Conservation (phyloP, 2,888 invertebrate species). For the Drosophila tanythrix region DNA sequence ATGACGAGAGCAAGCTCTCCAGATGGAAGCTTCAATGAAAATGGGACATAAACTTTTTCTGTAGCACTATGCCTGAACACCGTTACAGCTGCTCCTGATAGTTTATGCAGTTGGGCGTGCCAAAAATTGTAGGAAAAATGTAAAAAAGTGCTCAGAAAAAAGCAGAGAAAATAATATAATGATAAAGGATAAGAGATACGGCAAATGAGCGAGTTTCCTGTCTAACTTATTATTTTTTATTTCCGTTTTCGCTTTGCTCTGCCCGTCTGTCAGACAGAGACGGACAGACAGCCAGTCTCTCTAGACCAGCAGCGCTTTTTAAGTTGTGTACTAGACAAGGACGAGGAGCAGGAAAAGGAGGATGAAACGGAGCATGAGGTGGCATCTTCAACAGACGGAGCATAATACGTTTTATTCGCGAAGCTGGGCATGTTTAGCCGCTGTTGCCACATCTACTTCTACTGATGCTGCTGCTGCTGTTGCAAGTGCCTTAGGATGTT, state of each 20-base stretch:
- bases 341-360: background rate
- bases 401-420: slow-evolving; percentile 23
- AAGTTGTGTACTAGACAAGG: slow-evolving; percentile 12
- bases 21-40: slow-evolving; percentile 61
- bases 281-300: slow-evolving; percentile 2
- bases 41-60: slow-evolving; percentile 58
- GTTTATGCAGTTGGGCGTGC: slow-evolving; percentile 29
- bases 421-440: slow-evolving; percentile 17
- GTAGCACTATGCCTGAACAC: slow-evolving; percentile 13
- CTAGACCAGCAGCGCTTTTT: slow-evolving; percentile 23
- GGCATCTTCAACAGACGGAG: slow-evolving; percentile 1
- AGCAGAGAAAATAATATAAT: slow-evolving; percentile 2
- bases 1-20: slow-evolving; percentile 21
- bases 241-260: slow-evolving; percentile 2
- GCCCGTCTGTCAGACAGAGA: slow-evolving; percentile 1
- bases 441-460: background rate
- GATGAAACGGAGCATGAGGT: background rate
- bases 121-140: slow-evolving; percentile 26
- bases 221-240: slow-evolving; percentile 16
- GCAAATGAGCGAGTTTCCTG: slow-evolving; percentile 35
- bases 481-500: slow-evolving; percentile 54
- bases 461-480: slow-evolving; percentile 12
- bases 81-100: slow-evolving; percentile 27
- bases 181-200: slow-evolving; percentile 25
- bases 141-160: slow-evolving; percentile 3